Base-by-base conservation (phyloP, 1,140 invertebrate species). In the Ips typographus region DNA sequence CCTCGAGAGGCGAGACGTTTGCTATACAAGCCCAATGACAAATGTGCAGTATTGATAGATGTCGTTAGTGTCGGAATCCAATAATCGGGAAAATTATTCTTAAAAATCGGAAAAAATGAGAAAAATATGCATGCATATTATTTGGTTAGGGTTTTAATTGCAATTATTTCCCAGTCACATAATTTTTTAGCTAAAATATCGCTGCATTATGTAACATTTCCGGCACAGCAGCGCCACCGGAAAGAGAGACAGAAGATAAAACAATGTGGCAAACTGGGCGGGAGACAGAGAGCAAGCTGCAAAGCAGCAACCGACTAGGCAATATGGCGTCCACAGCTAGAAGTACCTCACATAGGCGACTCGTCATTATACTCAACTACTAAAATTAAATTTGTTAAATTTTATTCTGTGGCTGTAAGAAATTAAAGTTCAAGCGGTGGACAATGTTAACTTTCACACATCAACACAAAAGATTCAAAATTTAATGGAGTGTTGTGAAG, bases 11-110 rank as follows among this genome's bases (percentile, higher is more conserved):
- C 67, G 67, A 69, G 67, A 52, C 58, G 65, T 59, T 69, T 69
- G 43, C 56, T 47, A 49, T 69, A 63, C 59, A 69, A 69, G 67
- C 67, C 55, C 56, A 43, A 40, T 57, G 59, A 41, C 52, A 69
- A 69, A 51, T 69, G 40, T 42, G 60, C 47, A 68, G 57, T 53
- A 51, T 70, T 64, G 67, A 65, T 68, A 68, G 75, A 73, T 76
- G 75, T 75, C 75, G 72, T 65, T 70, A 51, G 44, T 52, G 59
- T 61, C 55, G 61, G 8, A 58, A 56, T 65, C 59, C 57, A 49
- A 58, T 63, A 70, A 59, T 63, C 44, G 51, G 7, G 2, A 43
- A 62, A 60, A 56, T 60, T 53, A 57, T 63, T 44, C 40, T 8
- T 40, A 49, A 41, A 69, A 62, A 70, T 47, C 8, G 41, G 36